Evolutionary conservation across 2,797 vertebrate species (phyloP), one percentile per base, ranked within the genome.

Genomic region (Aldrovandia affinis): DNA sequence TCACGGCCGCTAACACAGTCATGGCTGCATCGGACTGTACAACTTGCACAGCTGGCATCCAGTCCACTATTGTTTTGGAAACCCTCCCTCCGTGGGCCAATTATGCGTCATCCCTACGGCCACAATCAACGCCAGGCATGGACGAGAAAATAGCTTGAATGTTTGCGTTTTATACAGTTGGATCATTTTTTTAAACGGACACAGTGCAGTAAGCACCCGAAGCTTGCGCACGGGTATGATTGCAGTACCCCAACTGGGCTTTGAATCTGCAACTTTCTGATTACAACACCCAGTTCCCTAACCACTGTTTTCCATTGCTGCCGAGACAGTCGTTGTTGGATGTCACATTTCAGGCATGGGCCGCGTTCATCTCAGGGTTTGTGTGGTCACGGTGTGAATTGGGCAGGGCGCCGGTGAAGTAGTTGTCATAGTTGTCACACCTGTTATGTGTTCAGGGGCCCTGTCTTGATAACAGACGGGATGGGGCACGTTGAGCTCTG

Each of bases 391-490:
- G n/a, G 20, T 47, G 70, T 44, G 70, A 10, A 25, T 44, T 75
- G 70, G 39, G 20, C 22, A 6, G 36, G 30, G 65, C 6, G 20
- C 30, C 33, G 36, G 2, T 70, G 68, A 20, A 70, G 36, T 70
- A 36, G 12, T 70, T 39, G 68, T 70, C 68, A 39, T 70, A 39
- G 33, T 70, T 70, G 68, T 70, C 68, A 70, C 68, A 70, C 68
- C 33, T 70, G 68, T 70, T 70, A 39, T 20, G 33, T 15, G 68
- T 39, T 33, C 20, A 18, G 68, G 68, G 68, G 36, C 33, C 33
- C 68, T 15, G 68, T 70, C 33, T 36, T 14, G 70, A 75, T 75
- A 75, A 75, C 70, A 75, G 70, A 75, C 44, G 70, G 39, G 70
- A 20, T 20, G 70, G 70, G 36, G 30, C 70, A 75, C 70, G 39